Evolutionary conservation across 2,888 invertebrate species (phyloP).

Genomic region (Parnassius apollo): DNA sequence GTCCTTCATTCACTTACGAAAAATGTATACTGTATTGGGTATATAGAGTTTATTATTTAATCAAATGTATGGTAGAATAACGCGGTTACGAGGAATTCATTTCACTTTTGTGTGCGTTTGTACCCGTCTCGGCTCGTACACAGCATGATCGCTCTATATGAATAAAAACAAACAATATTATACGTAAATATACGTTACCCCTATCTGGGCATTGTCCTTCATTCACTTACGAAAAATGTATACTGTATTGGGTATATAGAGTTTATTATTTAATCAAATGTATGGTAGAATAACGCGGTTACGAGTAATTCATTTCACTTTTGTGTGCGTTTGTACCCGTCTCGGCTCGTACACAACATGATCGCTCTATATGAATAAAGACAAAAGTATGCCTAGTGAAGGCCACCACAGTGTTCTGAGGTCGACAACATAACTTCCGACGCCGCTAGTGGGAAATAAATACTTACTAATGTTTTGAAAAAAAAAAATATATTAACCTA

Average conservation of each 20-base stretch:
- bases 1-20: no score
- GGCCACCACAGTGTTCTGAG: conserved; percentile 20
- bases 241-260: no score
- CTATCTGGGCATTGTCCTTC: no score
- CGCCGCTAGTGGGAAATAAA: conserved; percentile 13
- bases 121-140: conserved; percentile 3
- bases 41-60: no score
- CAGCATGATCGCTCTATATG: conserved; percentile 12
- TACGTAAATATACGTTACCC: background rate
- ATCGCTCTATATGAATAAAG: conserved; percentile 12
- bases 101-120: conserved; percentile 3
- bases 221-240: no score
- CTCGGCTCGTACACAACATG: conserved; percentile 6
- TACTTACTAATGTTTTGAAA: background rate
- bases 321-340: conserved; percentile 1
- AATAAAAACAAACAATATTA: background rate
- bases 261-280: no score
- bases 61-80: no score
- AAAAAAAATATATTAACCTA: background rate
- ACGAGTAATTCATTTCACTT: background rate
- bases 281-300: no score
- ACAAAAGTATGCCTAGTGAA: conserved; percentile 22
- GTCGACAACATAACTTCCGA: conserved; percentile 25
- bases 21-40: no score
- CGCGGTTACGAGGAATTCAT: no score